Evolutionary conservation across 37 sponge, comb jelly and placozoan species (phyloP), one percentile per base, ranked within the genome.

Genomic region (Oopsacas minuta): DNA sequence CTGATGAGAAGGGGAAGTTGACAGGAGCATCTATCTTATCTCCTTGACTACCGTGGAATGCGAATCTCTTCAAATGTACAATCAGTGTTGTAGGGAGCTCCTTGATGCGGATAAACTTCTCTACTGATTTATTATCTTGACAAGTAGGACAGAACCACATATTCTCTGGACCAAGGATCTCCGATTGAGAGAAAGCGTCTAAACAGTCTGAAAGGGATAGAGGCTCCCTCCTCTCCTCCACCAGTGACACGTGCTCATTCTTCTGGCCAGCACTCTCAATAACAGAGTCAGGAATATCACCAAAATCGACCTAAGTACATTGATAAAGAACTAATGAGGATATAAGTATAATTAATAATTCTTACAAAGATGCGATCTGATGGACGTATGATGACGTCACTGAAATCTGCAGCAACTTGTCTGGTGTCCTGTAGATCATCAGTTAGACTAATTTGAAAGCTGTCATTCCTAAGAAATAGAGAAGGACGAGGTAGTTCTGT

Each of bases 1-100:
- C 30, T 25, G 20, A 25, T 10, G 75, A 61, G 22, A 86, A 53
- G 0, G 92, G 92, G 35, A 92, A 85, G 8, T 38, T 75, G 28
- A 92, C 92, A 1, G 37, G 35, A 0, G 52, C 84, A 34, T 92
- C 90, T 8, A 92, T 90, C 53, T 92, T 92, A 49, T 84, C 86
- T 25, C 88, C 89, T 22, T 42, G 46, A n/a, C 82, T 88, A 36
- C 86, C 88, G 32, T 89, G 90, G 52, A 88, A 92, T 32, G 89
- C 30, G 38, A 92, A 92, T 82, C 92, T 89, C 86, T 92, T 92
- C 82, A 92, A 69, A 7, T 92, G 92, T 0, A 92, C 69, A 30
- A 92, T 92, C 23, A 92, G 83, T 0, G 88, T 89, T 37, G 52
- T 38, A 32, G 92, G 92, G 0, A 89, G 81, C 0, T 61, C 46